phyloP scores from a whole-genome alignment of 2,888 invertebrate species.

The Ferdinandea cuprea region DNA sequence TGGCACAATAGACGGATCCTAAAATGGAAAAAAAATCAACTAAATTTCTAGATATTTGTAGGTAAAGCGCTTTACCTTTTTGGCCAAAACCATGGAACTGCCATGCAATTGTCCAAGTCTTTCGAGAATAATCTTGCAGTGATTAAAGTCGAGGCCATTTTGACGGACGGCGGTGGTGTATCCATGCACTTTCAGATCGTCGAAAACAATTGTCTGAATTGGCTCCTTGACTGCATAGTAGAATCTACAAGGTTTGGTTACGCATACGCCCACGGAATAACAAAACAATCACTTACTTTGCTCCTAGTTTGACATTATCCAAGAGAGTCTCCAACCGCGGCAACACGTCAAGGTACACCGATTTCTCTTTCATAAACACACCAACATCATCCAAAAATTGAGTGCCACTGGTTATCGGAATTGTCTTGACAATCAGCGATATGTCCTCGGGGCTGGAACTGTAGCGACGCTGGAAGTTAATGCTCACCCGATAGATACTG shows the following conservation, averaged over 20 bases:
- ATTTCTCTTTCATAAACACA: conserved; percentile 83
- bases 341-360: conserved; percentile 81
- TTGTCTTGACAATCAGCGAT: conserved; percentile 80
- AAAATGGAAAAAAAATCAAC: neutral
- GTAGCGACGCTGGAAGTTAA: conserved; percentile 74
- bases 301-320: conserved; percentile 78
- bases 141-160: conserved; percentile 84
- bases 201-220: conserved; percentile 82
- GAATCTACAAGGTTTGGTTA: conserved; percentile 74
- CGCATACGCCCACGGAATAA: neutral
- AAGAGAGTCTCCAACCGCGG: conserved; percentile 82
- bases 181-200: conserved; percentile 84
- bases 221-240: conserved; percentile 78
- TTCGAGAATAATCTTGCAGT: conserved; percentile 83
- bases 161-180: conserved; percentile 84
- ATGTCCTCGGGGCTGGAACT: conserved; percentile 13
- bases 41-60: neutral
- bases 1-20: conserved; percentile 68
- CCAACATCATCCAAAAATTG: conserved; percentile 81
- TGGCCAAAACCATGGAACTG: conserved; percentile 84
- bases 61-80: conserved; percentile 80
- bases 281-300: conserved; percentile 76
- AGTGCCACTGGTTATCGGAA: conserved; percentile 78
- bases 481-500: conserved; percentile 78
- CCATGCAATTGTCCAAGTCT: conserved; percentile 85